Percentiles rank a stretch among this genome's conserved stretches.
These are phyloP conservation scores for Paramormyrops kingsleyae DNA, from an alignment of 2,113 vertebrate species.

Conservation along the genomic window DNA sequence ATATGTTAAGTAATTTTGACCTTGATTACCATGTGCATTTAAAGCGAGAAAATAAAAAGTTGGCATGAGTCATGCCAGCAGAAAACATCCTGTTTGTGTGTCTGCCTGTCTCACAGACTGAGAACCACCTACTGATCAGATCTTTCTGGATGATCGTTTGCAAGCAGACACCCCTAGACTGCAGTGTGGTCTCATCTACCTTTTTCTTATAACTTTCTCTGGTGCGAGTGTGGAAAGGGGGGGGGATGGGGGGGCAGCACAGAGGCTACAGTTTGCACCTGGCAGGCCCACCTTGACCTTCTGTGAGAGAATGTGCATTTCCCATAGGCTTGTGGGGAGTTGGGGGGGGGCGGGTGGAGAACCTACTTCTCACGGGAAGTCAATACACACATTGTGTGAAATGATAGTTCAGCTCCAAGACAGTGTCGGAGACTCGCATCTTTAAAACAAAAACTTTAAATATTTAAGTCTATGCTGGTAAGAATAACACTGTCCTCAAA, in stretches of 20 bases:
- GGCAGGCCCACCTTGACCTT: background rate
- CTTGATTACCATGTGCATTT: background rate
- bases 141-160: slow-evolving; percentile 43
- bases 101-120: background rate
- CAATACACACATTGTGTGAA: background rate
- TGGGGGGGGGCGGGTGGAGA: background rate
- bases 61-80: background rate
- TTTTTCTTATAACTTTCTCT: background rate
- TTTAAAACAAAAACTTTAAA: background rate
- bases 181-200: background rate
- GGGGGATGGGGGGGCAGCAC: background rate
- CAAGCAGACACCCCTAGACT: slow-evolving; percentile 25
- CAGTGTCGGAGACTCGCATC: background rate
- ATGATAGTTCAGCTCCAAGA: background rate
- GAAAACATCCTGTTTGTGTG: background rate
- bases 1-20: background rate
- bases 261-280: background rate
- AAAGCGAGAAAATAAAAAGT: background rate
- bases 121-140: slow-evolving; percentile 14
- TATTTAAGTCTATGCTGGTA: background rate
- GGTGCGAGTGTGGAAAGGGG: background rate
- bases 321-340: background rate
- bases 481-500: background rate
- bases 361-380: slow-evolving; percentile 4
- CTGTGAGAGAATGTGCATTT: background rate